Evolutionary conservation across 2,888 invertebrate genomes (phyloP), one percentile per base, ranked within the genome.

Genomic region (Hirtodrosophila cameraria): DNA sequence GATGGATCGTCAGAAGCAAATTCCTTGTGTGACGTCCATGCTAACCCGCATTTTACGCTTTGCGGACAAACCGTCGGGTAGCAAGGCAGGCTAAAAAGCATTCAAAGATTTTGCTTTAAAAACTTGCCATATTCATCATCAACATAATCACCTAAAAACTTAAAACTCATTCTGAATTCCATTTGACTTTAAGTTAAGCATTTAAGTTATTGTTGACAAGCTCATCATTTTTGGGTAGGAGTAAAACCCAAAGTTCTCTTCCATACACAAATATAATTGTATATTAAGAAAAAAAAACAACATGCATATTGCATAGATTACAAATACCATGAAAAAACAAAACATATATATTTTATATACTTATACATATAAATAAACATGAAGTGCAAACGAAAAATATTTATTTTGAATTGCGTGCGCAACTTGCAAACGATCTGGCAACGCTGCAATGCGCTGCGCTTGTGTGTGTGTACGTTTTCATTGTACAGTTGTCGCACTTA

Each of bases 1-100:
- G 1, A 96, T 97, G 97, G 96, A 97, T 89, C 94, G 95, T 75
- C 97, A 97, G 89, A 98, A 98, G 88, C 97, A 98, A 91, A 97
- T 98, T 83, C 97, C 98, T 12, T 97, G 97, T 89, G 94, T 97
- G 64, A 97, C 96, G 13, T 95, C 95, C 50, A 97, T 97, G 96
- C 92, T 98, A 31, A 98, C 97, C 9, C 94, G 97, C 81, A 92
- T 96, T 72, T 92, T 97, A 65, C 92, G 93, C 68, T 96, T 97
- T 89, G 92, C 92, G 7, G 90, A 91, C 63, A 93, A 92, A 23
- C 69, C 70, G 0, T 38, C 46, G 0, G 67, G 49, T 42, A 75
- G 73, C 31, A 75, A 80, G 49, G 75, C 75, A 8, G 78, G 81
- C 42, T 87, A 77, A 36, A 15, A 42, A 30, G 6, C 2, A 62